These are phyloP conservation scores for Zaprionus davidi DNA, from an alignment of 1,140 invertebrate genomes.

Conservation along the genomic window DNA sequence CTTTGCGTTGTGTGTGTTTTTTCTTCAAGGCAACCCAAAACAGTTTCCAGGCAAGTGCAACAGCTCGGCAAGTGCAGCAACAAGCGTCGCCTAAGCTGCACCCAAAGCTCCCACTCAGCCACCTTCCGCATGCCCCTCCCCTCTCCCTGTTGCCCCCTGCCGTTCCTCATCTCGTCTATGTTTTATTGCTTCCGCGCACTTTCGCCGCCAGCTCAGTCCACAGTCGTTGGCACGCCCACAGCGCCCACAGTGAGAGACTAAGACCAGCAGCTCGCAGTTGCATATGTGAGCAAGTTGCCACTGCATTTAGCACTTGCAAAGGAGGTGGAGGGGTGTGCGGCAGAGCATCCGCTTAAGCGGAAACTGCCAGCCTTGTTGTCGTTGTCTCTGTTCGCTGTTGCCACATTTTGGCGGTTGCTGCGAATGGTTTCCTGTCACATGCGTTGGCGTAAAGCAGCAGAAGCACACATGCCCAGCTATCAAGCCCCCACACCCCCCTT, in stretches of 20 bases:
- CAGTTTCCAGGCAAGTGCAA: conserved; percentile 74
- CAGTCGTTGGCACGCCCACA: conserved; percentile 20
- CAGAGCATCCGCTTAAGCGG: conserved; percentile 56
- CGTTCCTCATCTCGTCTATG: conserved; percentile 49
- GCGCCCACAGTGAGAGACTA: conserved; percentile 1
- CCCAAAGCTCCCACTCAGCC: background rate
- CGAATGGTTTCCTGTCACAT: conserved; percentile 77
- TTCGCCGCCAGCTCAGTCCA: conserved; percentile 61
- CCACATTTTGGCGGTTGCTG: conserved; percentile 78
- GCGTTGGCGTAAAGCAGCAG: conserved; percentile 58
- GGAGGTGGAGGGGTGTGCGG: conserved; percentile 7
- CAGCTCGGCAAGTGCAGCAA: conserved; percentile 60
- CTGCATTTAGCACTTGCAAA: conserved; percentile 69
- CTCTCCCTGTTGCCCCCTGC: background rate
- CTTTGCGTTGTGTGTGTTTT: conserved; percentile 5
- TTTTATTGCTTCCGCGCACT: conserved; percentile 82
- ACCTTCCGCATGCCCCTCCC: background rate
- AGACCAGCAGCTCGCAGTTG: conserved; percentile 46
- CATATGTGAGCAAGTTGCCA: conserved; percentile 75
- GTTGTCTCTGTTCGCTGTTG: conserved; percentile 59
- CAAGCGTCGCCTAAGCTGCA: conserved; percentile 64
- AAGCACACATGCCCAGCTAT: background rate
- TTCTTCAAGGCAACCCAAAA: conserved; percentile 11
- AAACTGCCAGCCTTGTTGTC: conserved; percentile 63
- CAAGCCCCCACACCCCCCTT: background rate